A percentile compares a stretch with the other conserved stretches of the same genome.
These are phyloP conservation scores for Strix aluco DNA, from an alignment of 2,113 vertebrate species.

Conservation along the genomic window DNA sequence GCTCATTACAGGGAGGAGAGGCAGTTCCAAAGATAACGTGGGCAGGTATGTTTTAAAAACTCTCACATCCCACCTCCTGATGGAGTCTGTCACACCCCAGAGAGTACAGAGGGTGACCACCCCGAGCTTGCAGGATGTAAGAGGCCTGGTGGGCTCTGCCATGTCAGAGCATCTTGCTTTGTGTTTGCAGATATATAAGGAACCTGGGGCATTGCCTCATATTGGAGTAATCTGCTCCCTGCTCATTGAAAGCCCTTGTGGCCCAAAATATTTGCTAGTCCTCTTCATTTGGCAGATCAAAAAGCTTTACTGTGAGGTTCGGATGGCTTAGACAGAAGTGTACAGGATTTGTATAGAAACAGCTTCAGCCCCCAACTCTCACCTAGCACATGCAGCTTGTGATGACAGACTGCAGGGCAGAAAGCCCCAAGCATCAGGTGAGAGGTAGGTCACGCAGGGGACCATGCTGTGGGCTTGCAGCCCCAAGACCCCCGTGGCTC, in stretches of 20 bases:
- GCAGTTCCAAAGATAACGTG: background rate
- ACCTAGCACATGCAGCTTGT: background rate
- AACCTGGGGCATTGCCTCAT: background rate
- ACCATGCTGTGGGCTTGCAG: accelerated
- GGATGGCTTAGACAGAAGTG: background rate
- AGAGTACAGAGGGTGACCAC: background rate
- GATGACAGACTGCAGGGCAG: background rate
- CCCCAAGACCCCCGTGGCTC: background rate
- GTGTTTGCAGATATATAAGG: background rate
- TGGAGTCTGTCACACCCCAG: background rate
- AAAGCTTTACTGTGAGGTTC: background rate
- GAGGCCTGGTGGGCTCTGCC: accelerated
- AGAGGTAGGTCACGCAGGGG: background rate
- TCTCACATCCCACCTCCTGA: background rate
- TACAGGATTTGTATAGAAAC: background rate
- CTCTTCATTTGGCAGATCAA: background rate
- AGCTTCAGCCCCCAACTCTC: background rate
- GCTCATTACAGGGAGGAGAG: background rate
- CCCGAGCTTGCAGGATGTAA: background rate
- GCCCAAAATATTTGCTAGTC: background rate
- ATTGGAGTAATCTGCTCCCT: background rate
- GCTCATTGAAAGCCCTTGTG: background rate
- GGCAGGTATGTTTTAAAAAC: background rate
- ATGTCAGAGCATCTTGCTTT: background rate
- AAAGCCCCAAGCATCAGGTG: background rate